These are phyloP conservation scores for Candoia aspera DNA, from an alignment of 2,113 vertebrate genomes.

Conservation along the genomic window DNA sequence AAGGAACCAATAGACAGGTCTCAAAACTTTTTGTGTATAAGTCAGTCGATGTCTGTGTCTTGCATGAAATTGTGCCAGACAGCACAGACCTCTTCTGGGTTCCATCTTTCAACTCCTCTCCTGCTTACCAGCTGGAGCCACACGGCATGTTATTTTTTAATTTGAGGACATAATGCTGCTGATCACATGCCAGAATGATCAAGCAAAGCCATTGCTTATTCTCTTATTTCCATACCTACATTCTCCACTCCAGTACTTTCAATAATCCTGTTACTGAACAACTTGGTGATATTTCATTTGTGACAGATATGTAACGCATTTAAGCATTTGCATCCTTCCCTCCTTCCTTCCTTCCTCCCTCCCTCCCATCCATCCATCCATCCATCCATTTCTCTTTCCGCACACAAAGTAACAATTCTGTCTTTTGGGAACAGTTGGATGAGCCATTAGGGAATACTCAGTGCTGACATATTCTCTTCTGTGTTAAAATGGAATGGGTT, in stretches of 20 bases:
- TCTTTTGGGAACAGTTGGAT: constrained; percentile 5
- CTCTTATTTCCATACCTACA: background rate
- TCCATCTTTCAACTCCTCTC: background rate
- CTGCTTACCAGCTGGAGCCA: background rate
- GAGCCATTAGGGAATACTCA: background rate
- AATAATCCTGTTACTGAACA: constrained; percentile 23
- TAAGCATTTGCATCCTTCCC: background rate
- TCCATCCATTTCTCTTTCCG: constrained; percentile 18
- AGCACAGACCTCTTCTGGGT: background rate
- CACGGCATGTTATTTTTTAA: background rate
- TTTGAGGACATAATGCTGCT: constrained; percentile 5
- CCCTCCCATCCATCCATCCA: background rate
- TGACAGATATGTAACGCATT: constrained; percentile 39
- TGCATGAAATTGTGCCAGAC: constrained; percentile 14
- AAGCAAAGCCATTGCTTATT: constrained; percentile 34
- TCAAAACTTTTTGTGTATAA: background rate
- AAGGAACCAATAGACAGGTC: background rate
- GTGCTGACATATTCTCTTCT: background rate
- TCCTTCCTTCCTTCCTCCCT: too few relatives aligned
- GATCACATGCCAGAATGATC: constrained; percentile 33
- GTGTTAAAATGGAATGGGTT: background rate
- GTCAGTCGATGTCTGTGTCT: background rate
- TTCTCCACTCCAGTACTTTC: background rate
- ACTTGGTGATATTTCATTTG: constrained; percentile 24
- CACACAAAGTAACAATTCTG: background rate